Evolutionary conservation across 1,140 invertebrate genomes (phyloP).

Genomic region (Penaeus indicus): DNA sequence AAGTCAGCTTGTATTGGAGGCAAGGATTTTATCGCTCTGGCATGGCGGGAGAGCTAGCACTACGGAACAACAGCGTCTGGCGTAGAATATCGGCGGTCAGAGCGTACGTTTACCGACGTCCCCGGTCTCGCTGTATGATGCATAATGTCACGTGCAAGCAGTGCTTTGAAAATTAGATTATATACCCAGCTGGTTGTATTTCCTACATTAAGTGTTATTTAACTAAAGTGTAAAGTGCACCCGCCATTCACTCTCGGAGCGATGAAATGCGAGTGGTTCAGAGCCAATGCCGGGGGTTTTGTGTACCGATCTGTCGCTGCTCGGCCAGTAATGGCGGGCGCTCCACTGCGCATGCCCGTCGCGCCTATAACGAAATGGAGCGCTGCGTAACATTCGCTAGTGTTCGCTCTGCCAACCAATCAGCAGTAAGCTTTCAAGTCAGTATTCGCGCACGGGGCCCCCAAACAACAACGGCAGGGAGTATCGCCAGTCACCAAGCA

Average conservation of each 20-base stretch:
- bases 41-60: not conserved
- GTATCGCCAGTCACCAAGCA: slow-evolving; percentile 50
- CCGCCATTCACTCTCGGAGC: no score
- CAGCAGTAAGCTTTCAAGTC: slow-evolving; percentile 61
- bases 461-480: slow-evolving; percentile 47
- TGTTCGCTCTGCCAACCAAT: slow-evolving; percentile 61
- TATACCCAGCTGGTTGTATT: not conserved
- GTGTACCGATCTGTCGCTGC: slow-evolving; percentile 17
- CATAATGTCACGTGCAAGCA: slow-evolving; percentile 41
- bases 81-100: not conserved
- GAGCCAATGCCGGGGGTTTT: no score
- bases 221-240: not conserved
- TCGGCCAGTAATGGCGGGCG: slow-evolving; percentile 51
- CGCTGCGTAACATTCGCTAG: slow-evolving; percentile 64
- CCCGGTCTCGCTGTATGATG: slow-evolving; percentile 34
- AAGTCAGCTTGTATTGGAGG: not conserved
- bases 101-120: not conserved
- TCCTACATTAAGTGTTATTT: not conserved
- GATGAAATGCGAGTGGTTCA: no score
- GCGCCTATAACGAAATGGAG: slow-evolving; percentile 65
- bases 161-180: not conserved
- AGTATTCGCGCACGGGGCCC: slow-evolving; percentile 56
- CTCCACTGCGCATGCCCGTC: slow-evolving; percentile 60
- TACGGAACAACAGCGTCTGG: not conserved
- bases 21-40: no score